Percentiles rank a stretch among this genome's conserved stretches.
Conservation (phyloP, 2,113 vertebrate genomes). For the Campylorhamphus procurvoides region DNA sequence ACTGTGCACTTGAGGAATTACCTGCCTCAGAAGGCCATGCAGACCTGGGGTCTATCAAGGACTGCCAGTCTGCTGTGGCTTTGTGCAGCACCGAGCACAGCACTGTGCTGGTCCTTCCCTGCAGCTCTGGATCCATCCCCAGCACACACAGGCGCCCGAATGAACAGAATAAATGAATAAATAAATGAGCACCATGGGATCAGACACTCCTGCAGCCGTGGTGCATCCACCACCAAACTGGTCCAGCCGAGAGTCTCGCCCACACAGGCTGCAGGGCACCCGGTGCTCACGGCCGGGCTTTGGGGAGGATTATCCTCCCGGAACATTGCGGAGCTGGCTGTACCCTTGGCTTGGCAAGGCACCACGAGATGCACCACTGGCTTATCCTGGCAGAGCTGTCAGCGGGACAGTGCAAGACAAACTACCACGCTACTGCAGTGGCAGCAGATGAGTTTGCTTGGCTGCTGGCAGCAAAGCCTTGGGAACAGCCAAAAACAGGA, state of each 20-base stretch:
- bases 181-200: background rate
- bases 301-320: background rate
- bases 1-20: background rate
- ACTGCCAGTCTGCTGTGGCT: background rate
- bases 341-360: background rate
- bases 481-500: background rate
- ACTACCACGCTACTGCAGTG: background rate
- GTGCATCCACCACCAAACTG: background rate
- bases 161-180: rapidly evolving
- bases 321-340: constrained; percentile 5
- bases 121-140: background rate
- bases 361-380: constrained; percentile 24
- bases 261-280: background rate
- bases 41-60: background rate
- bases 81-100: background rate
- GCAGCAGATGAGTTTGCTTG: background rate
- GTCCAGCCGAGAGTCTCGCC: background rate
- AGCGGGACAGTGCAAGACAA: constrained; percentile 26
- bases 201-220: background rate
- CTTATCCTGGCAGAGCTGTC: constrained; percentile 21
- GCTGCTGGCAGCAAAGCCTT: background rate
- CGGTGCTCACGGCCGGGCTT: rapidly evolving
- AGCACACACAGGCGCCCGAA: background rate
- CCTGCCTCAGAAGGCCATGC: background rate
- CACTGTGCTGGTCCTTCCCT: background rate